Conservation (phyloP, 2,888 invertebrate species). For the Phrixothrix hirtus region DNA sequence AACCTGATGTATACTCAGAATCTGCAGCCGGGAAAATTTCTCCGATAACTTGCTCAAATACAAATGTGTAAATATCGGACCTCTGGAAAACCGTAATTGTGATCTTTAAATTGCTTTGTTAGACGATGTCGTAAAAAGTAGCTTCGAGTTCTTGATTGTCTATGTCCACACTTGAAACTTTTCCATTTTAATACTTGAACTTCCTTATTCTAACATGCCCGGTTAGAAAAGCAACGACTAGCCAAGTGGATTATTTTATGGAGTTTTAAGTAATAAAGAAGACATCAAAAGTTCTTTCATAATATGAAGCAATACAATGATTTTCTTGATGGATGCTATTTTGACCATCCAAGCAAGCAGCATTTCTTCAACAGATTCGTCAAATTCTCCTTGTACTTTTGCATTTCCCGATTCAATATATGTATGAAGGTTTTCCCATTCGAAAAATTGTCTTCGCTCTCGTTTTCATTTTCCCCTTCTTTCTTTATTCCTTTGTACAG, state of each 20-base stretch:
- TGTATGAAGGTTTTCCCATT: background rate
- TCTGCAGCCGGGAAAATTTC: background rate
- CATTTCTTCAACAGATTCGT: too few species aligned
- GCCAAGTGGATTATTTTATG: background rate
- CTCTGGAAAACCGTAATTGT: constrained; percentile 1
- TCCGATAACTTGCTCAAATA: constrained; percentile 3
- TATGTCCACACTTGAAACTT: too few species aligned
- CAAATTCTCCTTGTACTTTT: background rate
- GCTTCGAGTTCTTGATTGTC: background rate
- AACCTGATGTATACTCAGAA: background rate
- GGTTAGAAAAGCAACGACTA: background rate
- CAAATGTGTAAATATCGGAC: background rate
- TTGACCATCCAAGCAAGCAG: background rate
- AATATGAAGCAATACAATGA: background rate
- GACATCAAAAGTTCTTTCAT: background rate
- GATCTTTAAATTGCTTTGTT: background rate
- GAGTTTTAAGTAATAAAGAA: background rate
- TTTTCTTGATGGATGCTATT: background rate
- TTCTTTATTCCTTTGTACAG: constrained; percentile 5
- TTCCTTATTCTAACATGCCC: background rate
- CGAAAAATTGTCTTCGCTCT: background rate
- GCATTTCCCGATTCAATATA: background rate
- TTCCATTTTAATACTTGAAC: background rate
- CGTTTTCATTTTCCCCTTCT: background rate
- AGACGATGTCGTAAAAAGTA: background rate